These are phyloP conservation scores for Serripes groenlandicus DNA, from an alignment of 2,888 invertebrate species.

Conservation along the genomic window DNA sequence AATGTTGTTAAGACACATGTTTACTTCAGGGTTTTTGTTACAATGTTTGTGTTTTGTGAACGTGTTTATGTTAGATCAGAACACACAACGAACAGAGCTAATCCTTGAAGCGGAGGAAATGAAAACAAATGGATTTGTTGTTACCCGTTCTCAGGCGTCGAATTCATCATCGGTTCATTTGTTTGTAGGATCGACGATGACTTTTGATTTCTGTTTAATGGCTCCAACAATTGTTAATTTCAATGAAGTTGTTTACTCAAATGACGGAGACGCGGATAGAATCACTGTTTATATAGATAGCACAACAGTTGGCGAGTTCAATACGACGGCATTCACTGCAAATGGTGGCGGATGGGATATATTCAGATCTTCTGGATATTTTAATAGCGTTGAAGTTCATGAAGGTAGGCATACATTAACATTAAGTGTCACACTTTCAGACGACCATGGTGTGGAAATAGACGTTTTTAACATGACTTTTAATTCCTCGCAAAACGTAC, in stretches of 20 bases:
- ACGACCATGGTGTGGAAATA: constrained; percentile 73
- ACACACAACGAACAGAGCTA: background rate
- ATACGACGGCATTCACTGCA: constrained; percentile 21
- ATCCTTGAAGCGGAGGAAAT: constrained; percentile 50
- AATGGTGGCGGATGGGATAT: constrained; percentile 62
- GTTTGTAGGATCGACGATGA: constrained; percentile 39
- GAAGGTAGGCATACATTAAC: constrained; percentile 64
- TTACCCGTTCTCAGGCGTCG: constrained; percentile 43
- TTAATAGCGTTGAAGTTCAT: background rate
- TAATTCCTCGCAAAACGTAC: constrained; percentile 47
- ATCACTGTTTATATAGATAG: constrained; percentile 60
- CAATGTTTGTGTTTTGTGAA: background rate
- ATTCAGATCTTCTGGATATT: constrained; percentile 35
- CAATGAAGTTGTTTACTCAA: constrained; percentile 62
- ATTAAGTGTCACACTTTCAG: constrained; percentile 52
- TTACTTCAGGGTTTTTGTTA: constrained; percentile 4
- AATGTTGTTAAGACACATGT: background rate
- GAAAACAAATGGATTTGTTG: constrained; percentile 16
- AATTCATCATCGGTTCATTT: constrained; percentile 55
- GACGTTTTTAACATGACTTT: constrained; percentile 62
- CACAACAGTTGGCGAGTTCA: constrained; percentile 37
- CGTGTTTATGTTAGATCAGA: constrained; percentile 2
- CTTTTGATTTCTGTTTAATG: constrained; percentile 67
- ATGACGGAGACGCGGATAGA: constrained; percentile 67
- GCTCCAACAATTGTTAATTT: constrained; percentile 46